These are phyloP conservation scores for Drosophila orosa DNA, from an alignment of 1,140 invertebrate genomes.

Conservation along the genomic window DNA sequence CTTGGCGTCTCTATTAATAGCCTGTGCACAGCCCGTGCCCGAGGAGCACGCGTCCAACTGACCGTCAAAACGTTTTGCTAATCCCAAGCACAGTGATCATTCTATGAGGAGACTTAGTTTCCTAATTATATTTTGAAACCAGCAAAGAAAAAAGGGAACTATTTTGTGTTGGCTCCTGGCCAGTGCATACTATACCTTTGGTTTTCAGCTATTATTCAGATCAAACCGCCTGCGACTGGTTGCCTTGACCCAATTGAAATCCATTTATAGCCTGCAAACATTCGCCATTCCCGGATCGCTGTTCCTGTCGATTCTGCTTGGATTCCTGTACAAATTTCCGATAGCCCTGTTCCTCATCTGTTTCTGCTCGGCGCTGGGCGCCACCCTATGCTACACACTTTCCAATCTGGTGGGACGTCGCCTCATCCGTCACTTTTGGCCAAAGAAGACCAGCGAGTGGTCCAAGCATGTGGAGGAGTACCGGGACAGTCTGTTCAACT, in stretches of 20 bases:
- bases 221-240: constrained; percentile 49
- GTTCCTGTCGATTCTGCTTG: constrained; percentile 98
- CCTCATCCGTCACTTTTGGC: constrained; percentile 95
- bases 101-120: not conserved
- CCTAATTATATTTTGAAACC: not conserved
- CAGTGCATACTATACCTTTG: not conserved
- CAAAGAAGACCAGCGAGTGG: constrained; percentile 94
- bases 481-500: constrained; percentile 95
- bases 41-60: constrained; percentile 21
- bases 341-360: constrained; percentile 96
- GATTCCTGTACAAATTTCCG: constrained; percentile 98
- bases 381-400: constrained; percentile 97
- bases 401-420: constrained; percentile 95
- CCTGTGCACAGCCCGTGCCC: constrained; percentile 6
- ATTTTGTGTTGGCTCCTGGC: not conserved
- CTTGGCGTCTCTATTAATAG: constrained; percentile 37
- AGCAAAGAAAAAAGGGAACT: not conserved
- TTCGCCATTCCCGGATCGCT: constrained; percentile 99
- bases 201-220: constrained; percentile 10
- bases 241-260: constrained; percentile 54
- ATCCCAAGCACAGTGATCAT: constrained; percentile 21
- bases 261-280: constrained; percentile 93
- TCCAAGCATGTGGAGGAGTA: constrained; percentile 93
- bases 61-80: constrained; percentile 9
- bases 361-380: constrained; percentile 97